A percentile compares a stretch with the other conserved stretches of the same genome.
Evolutionary conservation across 1,140 invertebrate species (phyloP).

Genomic region (Drosophila subobscura): DNA sequence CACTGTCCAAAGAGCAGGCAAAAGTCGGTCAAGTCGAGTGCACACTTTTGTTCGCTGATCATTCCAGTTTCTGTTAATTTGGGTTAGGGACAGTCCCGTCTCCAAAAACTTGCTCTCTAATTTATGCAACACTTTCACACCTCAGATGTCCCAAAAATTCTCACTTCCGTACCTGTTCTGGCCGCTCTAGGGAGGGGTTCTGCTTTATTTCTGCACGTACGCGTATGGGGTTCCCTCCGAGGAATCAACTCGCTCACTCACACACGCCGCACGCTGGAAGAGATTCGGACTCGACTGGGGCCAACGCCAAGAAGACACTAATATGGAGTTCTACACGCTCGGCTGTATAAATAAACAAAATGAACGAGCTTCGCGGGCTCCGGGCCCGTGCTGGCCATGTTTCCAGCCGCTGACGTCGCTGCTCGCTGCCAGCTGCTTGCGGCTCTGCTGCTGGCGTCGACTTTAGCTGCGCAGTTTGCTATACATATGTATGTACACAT

Average conservation of each 20-base stretch:
- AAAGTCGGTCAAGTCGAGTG: constrained; percentile 10
- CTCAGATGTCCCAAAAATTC: constrained; percentile 1
- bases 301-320: constrained; percentile 82
- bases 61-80: constrained; percentile 1
- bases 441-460: constrained; percentile 9
- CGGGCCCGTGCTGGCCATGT: constrained; percentile 29
- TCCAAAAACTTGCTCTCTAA: constrained; percentile 17
- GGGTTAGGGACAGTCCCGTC: background rate
- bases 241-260: constrained; percentile 31
- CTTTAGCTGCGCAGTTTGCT: constrained; percentile 34
- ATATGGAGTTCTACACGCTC: constrained; percentile 78
- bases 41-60: constrained; percentile 3
- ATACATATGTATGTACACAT: constrained; percentile 23
- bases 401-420: constrained; percentile 36
- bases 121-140: constrained; percentile 58
- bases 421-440: constrained; percentile 4
- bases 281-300: constrained; percentile 58
- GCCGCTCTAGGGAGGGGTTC: background rate
- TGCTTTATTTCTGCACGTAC: background rate
- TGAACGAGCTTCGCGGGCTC: constrained; percentile 46
- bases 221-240: constrained; percentile 14
- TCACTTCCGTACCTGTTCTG: constrained; percentile 73
- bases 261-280: constrained; percentile 21
- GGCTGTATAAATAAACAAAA: constrained; percentile 83
- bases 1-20: constrained; percentile 9